Evolutionary conservation across 2,797 vertebrate genomes (phyloP).

Genomic region (Lerista edwardsae): DNA sequence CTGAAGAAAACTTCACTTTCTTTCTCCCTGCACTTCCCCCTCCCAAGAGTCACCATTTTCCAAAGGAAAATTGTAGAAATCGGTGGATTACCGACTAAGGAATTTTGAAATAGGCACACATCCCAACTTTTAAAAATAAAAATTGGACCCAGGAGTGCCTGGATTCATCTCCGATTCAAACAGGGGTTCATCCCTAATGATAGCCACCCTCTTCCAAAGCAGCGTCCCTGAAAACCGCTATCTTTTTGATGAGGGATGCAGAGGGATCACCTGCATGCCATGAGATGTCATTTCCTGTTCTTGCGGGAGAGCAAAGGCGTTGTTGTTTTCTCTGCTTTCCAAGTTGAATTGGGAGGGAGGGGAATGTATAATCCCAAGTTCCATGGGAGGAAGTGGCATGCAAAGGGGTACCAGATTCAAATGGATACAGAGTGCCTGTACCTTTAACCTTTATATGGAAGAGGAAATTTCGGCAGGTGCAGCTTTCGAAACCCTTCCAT

Average conservation of each 20-base stretch:
- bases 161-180: not conserved
- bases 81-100: not conserved
- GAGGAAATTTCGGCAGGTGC: no score
- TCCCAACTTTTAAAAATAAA: not conserved
- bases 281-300: no score
- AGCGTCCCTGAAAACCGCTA: not conserved
- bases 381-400: not conserved
- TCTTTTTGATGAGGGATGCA: not conserved
- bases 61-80: not conserved
- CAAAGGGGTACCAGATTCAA: no score
- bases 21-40: not conserved
- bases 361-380: not conserved
- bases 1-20: constrained; percentile 49
- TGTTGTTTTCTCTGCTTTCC: not conserved
- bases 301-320: no score
- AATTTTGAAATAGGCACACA: not conserved
- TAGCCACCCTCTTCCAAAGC: not conserved
- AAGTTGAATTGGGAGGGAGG: not conserved
- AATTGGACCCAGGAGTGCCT: no score
- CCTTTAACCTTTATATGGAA: no score
- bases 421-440: no score
- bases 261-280: not conserved
- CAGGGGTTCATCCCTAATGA: not conserved
- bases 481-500: no score
- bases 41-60: not conserved